A percentile compares a stretch with the other conserved stretches of the same genome.
phyloP scores from a whole-genome alignment of 2,113 vertebrate genomes.

The Silurus meridionalis region DNA sequence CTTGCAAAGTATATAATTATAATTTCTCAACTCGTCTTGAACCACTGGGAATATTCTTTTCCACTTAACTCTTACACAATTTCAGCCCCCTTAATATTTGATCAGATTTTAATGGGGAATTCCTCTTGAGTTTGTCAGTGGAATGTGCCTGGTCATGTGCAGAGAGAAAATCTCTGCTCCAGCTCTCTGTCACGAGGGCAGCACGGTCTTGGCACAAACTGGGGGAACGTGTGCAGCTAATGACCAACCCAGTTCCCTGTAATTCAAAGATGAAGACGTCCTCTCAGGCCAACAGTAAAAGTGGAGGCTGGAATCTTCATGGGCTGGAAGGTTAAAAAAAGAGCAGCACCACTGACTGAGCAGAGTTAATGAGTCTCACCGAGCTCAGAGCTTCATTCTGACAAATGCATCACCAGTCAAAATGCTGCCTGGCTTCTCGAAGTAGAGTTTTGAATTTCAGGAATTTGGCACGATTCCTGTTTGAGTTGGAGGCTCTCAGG shows the following conservation, averaged over 20 bases:
- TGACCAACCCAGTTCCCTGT: slow-evolving; percentile 32
- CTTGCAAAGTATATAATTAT: background rate
- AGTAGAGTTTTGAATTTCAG: background rate
- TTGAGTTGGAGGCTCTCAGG: too few species aligned
- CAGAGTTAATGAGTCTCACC: slow-evolving; percentile 43
- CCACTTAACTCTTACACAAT: background rate
- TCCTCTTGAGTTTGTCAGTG: slow-evolving; percentile 13
- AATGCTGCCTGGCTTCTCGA: slow-evolving; percentile 20
- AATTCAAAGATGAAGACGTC: slow-evolving; percentile 45
- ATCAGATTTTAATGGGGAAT: background rate
- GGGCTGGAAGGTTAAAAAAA: slow-evolving; percentile 43
- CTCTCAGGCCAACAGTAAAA: slow-evolving; percentile 18
- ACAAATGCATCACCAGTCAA: slow-evolving; percentile 33
- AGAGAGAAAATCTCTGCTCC: background rate
- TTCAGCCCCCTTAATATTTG: background rate
- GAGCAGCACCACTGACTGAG: slow-evolving; percentile 38
- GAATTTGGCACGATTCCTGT: too few species aligned
- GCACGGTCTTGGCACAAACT: slow-evolving; percentile 11
- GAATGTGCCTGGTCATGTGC: slow-evolving; percentile 13
- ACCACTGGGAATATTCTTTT: background rate
- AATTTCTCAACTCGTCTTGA: background rate
- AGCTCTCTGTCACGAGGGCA: slow-evolving; percentile 6
- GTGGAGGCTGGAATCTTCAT: slow-evolving; percentile 20
- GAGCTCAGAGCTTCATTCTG: slow-evolving; percentile 21
- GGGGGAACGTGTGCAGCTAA: slow-evolving; percentile 6